Conservation (phyloP, 2,113 vertebrate genomes). For the Spea multiplicata region DNA sequence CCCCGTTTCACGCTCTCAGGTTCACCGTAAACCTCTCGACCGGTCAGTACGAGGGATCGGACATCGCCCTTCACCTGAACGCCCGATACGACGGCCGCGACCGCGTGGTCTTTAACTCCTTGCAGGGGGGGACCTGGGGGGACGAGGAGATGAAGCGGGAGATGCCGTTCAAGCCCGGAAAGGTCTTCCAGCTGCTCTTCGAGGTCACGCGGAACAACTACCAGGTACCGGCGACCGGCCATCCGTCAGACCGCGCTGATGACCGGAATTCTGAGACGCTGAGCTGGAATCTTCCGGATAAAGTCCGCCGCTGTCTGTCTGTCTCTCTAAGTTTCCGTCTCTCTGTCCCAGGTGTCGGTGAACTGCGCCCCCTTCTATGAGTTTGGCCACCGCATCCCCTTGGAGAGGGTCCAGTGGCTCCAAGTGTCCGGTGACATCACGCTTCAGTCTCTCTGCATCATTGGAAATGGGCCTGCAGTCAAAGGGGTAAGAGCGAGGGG, state of each 20-base stretch:
- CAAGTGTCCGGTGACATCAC: conserved; percentile 26
- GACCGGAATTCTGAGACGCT: too few relatives aligned
- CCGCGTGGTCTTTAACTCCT: conserved; percentile 21
- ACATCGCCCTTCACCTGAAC: conserved; percentile 24
- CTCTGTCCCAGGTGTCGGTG: conserved; percentile 19
- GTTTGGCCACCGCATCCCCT: conserved; percentile 28
- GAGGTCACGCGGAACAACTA: conserved; percentile 25
- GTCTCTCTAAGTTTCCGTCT: not conserved
- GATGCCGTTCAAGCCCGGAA: conserved; percentile 34
- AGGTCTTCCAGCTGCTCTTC: conserved; percentile 25
- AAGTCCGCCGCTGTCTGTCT: not conserved
- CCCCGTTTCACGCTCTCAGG: not conserved
- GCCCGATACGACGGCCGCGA: conserved; percentile 32
- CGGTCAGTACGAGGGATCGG: conserved; percentile 4
- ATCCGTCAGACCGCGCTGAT: too few relatives aligned
- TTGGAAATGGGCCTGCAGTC: conserved; percentile 7
- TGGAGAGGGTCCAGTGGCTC: conserved; percentile 11
- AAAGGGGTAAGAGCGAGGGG: conserved; percentile 26
- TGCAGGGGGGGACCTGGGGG: conserved; percentile 8
- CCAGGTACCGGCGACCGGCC: conserved; percentile 1
- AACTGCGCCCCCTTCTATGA: conserved; percentile 18
- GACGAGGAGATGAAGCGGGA: conserved; percentile 23
- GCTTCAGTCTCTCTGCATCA: conserved; percentile 10
- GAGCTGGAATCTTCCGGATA: too few relatives aligned
- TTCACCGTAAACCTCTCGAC: conserved; percentile 28